Percentiles rank a stretch among this genome's conserved stretches.
Conservation (phyloP, 2,113 vertebrate genomes). For the Choloepus hoffmanni region DNA sequence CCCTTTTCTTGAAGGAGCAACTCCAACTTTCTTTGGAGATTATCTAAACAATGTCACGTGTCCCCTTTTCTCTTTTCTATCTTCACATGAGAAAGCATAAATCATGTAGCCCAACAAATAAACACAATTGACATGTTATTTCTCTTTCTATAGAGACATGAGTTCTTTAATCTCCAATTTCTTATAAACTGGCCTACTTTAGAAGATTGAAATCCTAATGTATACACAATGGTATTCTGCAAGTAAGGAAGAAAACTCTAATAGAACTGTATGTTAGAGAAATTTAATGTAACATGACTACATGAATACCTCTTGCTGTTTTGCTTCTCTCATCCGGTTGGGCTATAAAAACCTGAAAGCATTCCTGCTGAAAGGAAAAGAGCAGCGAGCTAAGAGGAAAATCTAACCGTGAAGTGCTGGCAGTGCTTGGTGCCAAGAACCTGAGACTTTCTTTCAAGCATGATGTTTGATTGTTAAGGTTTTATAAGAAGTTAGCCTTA, state of each 20-base stretch:
- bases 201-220: slow-evolving; percentile 74
- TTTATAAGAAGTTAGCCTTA: slow-evolving; percentile 71
- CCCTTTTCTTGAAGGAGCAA: slow-evolving; percentile 77
- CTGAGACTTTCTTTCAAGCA: slow-evolving; percentile 67
- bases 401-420: slow-evolving; percentile 70
- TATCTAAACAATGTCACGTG: slow-evolving; percentile 86
- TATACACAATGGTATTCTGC: slow-evolving; percentile 78
- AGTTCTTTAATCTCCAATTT: slow-evolving; percentile 84
- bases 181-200: slow-evolving; percentile 78
- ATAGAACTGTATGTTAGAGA: slow-evolving; percentile 74
- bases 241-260: slow-evolving; percentile 63
- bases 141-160: slow-evolving; percentile 83
- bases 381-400: slow-evolving; percentile 74
- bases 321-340: slow-evolving; percentile 75
- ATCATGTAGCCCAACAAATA: slow-evolving; percentile 86
- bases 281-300: slow-evolving; percentile 73
- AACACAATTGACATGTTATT: slow-evolving; percentile 87
- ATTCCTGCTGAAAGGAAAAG: slow-evolving; percentile 74
- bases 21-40: slow-evolving; percentile 83
- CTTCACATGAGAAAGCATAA: slow-evolving; percentile 85
- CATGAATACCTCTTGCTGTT: slow-evolving; percentile 79
- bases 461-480: slow-evolving; percentile 66
- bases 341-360: slow-evolving; percentile 80
- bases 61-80: slow-evolving; percentile 77
- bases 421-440: slow-evolving; percentile 74